A percentile compares a stretch with the other conserved stretches of the same genome.
These are phyloP conservation scores for Philereme vetulata DNA, from an alignment of 2,888 invertebrate species.

Conservation along the genomic window DNA sequence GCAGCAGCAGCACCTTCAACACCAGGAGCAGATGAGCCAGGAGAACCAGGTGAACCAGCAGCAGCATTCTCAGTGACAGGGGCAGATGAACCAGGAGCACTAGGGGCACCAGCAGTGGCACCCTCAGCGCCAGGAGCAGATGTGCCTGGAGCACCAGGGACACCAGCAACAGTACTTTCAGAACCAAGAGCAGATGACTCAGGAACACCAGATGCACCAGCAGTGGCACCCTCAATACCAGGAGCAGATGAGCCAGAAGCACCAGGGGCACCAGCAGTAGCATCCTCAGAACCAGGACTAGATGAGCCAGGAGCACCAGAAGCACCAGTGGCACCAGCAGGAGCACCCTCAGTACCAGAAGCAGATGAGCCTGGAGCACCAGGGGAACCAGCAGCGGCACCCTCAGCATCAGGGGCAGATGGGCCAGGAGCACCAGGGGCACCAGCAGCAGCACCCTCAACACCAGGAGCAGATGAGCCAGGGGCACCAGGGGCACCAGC, in stretches of 20 bases:
- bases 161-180: background rate
- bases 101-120: slow-evolving; percentile 10
- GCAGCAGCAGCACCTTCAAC: slow-evolving; percentile 6
- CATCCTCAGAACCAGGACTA: slow-evolving; percentile 6
- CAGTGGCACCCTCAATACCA: slow-evolving; percentile 6
- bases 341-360: background rate
- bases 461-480: background rate
- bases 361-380: slow-evolving; percentile 1
- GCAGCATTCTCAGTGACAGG: slow-evolving; percentile 1
- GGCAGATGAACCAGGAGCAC: slow-evolving; percentile 3
- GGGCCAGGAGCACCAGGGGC: background rate
- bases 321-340: slow-evolving; percentile 1
- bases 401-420: slow-evolving; percentile 2
- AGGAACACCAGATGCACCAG: slow-evolving; percentile 4
- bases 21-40: slow-evolving; percentile 4
- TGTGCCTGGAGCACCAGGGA: slow-evolving; percentile 1
- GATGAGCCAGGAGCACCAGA: slow-evolving; percentile 2
- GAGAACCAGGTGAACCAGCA: slow-evolving; percentile 1
- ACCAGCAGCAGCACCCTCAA: background rate
- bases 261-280: slow-evolving; percentile 4
- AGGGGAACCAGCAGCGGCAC: background rate
- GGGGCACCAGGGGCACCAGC: background rate
- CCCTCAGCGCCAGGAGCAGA: slow-evolving; percentile 3
- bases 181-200: slow-evolving; percentile 1
- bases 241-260: slow-evolving; percentile 3